Evolutionary conservation across 1,140 invertebrate genomes (phyloP), one percentile per base, ranked within the genome.

Genomic region (Vanessa tameamea): DNA sequence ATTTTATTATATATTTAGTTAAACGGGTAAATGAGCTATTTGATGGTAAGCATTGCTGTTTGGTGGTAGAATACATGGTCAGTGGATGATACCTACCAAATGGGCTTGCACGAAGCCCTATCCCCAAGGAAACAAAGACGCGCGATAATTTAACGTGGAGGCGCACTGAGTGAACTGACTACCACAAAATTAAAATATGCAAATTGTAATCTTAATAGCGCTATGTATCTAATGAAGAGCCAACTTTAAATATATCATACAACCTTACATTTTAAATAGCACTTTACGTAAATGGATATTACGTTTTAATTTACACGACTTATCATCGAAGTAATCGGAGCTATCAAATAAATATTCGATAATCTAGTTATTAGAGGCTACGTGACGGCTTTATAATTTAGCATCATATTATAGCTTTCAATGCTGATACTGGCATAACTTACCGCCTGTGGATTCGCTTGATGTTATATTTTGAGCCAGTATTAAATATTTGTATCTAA

Each of bases 261-360:
- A 26, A 37, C 57, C 57, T 61, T 37, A 61, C 57, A 37, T 14
- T 61, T 61, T 61, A 61, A 61, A 61, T 61, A 61, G 57, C 57
- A 15, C 14, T 31, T 7, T 61, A 15, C 9, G 26, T n/a, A 15
- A 23, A 31, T 61, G 15, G 13, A 37, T 15, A 14, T 61, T 31
- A 61, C 57, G 15, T 61, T 61, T 61, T 61, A 61, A 37, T 61
- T 61, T 61, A 61, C 57, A 23, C 23, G 57, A 61, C 53, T 61
- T 61, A 61, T 57, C 16, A 57, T 61, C 26, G 15, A 37, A 61
- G 57, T 37, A 31, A 61, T 23, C 53, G 16, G 9, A 20, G 6
- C 53, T 2, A 57, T 23, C 23, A 57, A 57, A 23, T 12, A 11
- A 23, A 9, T n/a, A 53, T 23, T 23, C 53, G 53, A 23, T 57